These are phyloP conservation scores for Strigamia crassipes DNA, from an alignment of 2,888 invertebrate species.

Conservation along the genomic window DNA sequence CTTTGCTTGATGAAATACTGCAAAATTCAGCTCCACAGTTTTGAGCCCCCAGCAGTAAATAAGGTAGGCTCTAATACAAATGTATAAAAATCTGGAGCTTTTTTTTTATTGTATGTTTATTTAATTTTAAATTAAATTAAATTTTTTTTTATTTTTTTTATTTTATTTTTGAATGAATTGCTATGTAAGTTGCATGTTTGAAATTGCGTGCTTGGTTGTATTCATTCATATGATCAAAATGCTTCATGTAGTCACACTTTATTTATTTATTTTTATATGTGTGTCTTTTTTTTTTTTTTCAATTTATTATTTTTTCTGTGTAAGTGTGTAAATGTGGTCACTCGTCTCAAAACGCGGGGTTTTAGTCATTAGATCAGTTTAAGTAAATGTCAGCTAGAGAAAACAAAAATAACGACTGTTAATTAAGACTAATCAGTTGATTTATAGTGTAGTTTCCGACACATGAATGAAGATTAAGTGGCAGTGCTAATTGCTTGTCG, in stretches of 20 bases:
- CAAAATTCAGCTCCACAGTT: conserved; percentile 47
- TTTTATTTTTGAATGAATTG: conserved; percentile 12
- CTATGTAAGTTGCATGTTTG: background rate
- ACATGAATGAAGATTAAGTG: conserved; percentile 35
- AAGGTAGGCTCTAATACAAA: conserved; percentile 45
- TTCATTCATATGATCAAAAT: background rate
- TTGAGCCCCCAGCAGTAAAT: conserved; percentile 45
- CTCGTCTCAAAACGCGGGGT: background rate
- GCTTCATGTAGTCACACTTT: background rate
- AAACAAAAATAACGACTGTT: conserved; percentile 7
- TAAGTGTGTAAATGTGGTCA: background rate
- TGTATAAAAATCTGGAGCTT: conserved; percentile 33
- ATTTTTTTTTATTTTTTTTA: background rate
- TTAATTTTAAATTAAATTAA: background rate
- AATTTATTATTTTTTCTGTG: background rate
- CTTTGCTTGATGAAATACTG: conserved; percentile 49
- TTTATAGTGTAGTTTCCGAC: conserved; percentile 29
- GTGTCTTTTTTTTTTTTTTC: background rate
- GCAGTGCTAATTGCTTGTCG: conserved; percentile 19
- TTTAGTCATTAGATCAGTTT: background rate
- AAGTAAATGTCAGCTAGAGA: background rate
- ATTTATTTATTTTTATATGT: background rate
- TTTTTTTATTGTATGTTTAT: conserved; percentile 6
- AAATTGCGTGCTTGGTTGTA: conserved; percentile 26
- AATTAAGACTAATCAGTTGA: conserved; percentile 13